phyloP scores from a whole-genome alignment of 2,113 vertebrate species.

The Nestor notabilis region DNA sequence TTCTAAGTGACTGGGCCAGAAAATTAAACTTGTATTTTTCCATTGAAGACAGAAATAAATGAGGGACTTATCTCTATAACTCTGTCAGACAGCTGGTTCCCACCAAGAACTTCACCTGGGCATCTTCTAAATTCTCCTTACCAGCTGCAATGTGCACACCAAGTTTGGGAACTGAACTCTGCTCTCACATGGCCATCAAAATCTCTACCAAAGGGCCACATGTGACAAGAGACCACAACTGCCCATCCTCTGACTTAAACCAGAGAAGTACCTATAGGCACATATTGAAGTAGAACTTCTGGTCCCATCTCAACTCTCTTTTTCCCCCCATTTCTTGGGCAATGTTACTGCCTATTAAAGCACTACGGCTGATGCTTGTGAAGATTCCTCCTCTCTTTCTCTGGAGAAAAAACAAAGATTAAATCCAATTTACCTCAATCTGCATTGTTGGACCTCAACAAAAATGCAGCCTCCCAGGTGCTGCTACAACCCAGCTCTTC shows the following conservation, averaged over 20 bases:
- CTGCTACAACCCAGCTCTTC: neutral
- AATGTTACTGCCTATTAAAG: neutral
- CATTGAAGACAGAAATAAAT: neutral
- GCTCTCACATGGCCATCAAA: neutral
- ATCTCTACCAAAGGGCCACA: neutral
- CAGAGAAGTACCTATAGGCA: neutral
- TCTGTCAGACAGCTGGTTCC: neutral
- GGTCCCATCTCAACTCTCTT: neutral
- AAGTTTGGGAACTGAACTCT: neutral
- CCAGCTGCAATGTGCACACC: neutral
- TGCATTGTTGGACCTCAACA: neutral
- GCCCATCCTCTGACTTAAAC: neutral
- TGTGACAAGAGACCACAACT: neutral
- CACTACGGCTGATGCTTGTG: accelerated
- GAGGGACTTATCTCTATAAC: neutral
- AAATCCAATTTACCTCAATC: neutral
- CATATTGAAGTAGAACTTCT: neutral
- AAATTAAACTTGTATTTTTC: constrained; percentile 36
- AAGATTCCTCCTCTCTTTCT: neutral
- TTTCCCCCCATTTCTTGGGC: accelerated
- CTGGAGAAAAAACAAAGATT: neutral
- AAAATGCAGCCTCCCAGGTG: neutral
- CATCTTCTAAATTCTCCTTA: accelerated
- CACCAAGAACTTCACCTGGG: neutral
- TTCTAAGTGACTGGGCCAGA: constrained; percentile 37